Conservation (phyloP, 2,888 invertebrate genomes). For the Agapetus fuscipes region DNA sequence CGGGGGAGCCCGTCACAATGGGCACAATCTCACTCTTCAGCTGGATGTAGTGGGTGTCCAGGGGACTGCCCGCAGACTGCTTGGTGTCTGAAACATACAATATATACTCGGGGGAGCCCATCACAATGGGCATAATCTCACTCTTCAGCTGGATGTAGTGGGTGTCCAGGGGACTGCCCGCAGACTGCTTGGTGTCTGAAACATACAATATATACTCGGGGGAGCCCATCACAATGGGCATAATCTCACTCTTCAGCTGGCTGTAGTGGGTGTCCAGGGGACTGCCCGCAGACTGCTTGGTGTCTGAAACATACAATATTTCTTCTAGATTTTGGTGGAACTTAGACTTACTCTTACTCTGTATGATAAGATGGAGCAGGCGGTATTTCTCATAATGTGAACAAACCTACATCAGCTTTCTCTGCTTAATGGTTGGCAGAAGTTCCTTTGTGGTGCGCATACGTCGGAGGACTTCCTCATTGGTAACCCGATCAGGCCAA, state of each 20-base stretch:
- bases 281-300: conserved; percentile 38
- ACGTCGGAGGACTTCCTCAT: too few relatives aligned
- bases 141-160: conserved; percentile 86
- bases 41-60: conserved; percentile 82
- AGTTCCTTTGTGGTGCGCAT: too few relatives aligned
- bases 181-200: conserved; percentile 33
- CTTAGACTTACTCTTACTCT: too few relatives aligned
- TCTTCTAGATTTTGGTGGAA: too few relatives aligned
- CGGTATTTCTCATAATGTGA: too few relatives aligned
- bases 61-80: conserved; percentile 44
- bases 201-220: conserved; percentile 42
- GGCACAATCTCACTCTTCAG: conserved; percentile 74
- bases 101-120: conserved; percentile 48
- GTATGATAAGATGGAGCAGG: too few relatives aligned
- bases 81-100: conserved; percentile 28
- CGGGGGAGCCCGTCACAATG: conserved; percentile 54
- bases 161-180: conserved; percentile 61
- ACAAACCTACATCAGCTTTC: too few relatives aligned
- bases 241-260: conserved; percentile 75
- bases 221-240: conserved; percentile 52
- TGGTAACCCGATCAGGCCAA: too few relatives aligned
- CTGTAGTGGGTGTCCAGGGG: conserved; percentile 81
- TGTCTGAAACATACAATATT: conserved; percentile 23
- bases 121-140: conserved; percentile 61
- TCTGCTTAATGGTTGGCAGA: too few relatives aligned